Percentiles rank a stretch among this genome's conserved stretches.
phyloP scores from a whole-genome alignment of 2,888 invertebrate species.

The Steinernema scapterisci region DNA sequence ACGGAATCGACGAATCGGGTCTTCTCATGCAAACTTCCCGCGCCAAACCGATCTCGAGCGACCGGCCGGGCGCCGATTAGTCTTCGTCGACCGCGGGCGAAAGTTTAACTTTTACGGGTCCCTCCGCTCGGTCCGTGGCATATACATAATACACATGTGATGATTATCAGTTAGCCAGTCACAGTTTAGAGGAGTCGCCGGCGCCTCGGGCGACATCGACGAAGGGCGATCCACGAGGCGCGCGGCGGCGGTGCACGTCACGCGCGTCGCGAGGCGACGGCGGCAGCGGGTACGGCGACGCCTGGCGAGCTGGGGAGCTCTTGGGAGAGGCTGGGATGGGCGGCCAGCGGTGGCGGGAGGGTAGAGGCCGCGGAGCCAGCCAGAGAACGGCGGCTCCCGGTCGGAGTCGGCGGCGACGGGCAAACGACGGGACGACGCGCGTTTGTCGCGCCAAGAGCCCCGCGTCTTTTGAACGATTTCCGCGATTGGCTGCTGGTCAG shows the following conservation, averaged over 20 bases:
- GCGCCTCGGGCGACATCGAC: slow-evolving; percentile 10
- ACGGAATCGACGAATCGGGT: no score
- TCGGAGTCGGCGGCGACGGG: slow-evolving; percentile 28
- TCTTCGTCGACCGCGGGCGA: background rate
- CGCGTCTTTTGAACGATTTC: slow-evolving; percentile 9
- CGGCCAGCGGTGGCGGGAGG: background rate
- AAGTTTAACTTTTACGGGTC: background rate
- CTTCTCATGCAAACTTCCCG: slow-evolving; percentile 18
- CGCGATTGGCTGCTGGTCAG: background rate
- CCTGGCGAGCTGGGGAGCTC: background rate
- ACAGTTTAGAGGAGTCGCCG: slow-evolving; percentile 6
- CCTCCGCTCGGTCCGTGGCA: background rate
- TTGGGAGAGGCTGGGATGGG: background rate
- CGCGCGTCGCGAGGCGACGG: slow-evolving; percentile 12
- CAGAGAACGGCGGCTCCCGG: background rate
- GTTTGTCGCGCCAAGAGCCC: slow-evolving; percentile 24
- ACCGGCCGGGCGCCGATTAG: background rate
- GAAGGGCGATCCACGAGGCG: no score
- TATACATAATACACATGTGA: slow-evolving; percentile 10
- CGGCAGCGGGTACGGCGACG: slow-evolving; percentile 1
- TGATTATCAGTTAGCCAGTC: slow-evolving; percentile 20
- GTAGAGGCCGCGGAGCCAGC: background rate
- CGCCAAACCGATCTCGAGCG: background rate
- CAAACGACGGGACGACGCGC: slow-evolving; percentile 2
- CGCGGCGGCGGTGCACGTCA: background rate